Evolutionary conservation across 1,140 invertebrate species (phyloP), one percentile per base, ranked within the genome.

Genomic region (Eurytemora carolleeae): DNA sequence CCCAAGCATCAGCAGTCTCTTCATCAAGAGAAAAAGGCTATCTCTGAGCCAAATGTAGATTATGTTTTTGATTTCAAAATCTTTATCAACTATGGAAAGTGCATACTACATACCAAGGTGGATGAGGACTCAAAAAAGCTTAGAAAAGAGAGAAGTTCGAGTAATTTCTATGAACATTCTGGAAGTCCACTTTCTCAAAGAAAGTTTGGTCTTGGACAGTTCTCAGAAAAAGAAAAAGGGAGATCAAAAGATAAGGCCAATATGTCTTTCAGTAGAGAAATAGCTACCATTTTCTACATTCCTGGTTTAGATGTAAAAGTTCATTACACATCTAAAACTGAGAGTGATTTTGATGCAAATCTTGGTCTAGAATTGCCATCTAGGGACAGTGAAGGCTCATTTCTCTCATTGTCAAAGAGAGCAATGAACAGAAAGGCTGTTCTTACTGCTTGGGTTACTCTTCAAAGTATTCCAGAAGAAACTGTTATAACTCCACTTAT

Each of bases 61-160:
- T 87, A 97, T 71, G 90, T 96, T 70, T 74, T 97, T 64, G 91
- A 96, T 73, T 85, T 98, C 0, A 94, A 94, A 75, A 89, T 97
- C 24, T 80, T 93, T 63, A 93, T 98, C 58, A 94, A 94, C 70
- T 91, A 88, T 67, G 93, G 92, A 1, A 93, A 95, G 74, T 97
- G 92, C 74, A 88, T 94, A 23, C 75, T 98, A 1, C 91, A 96
- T 73, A 94, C 91, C 0, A 72, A 73, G 0, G 79, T 76, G 63
- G 85, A 88, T 52, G 86, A 88, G 57, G 80, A 84, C 66, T 79
- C 76, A 71, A 71, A 53, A 20, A 65, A 64, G 22, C 79, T 82
- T 79, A 77, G 80, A 59, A 84, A 83, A 68, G 82, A 83, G 66
- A 69, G 80, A 22, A 83, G 81, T 25, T 82, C 80, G 1, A 81